These are phyloP conservation scores for Urophycis tenuis DNA, from an alignment of 2,797 vertebrate genomes.

Conservation along the genomic window DNA sequence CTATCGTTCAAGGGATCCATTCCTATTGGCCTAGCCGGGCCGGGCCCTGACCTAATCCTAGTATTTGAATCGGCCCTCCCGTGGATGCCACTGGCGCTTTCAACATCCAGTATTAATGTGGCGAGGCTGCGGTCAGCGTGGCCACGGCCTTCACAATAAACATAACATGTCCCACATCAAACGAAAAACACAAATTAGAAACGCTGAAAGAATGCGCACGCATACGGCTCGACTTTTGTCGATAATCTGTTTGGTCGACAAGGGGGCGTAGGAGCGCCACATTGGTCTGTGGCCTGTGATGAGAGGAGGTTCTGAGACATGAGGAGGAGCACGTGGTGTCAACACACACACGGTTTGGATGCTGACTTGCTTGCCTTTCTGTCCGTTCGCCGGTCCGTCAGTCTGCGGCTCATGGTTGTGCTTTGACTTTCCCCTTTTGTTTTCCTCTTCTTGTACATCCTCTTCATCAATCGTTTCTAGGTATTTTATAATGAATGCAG, in stretches of 20 bases:
- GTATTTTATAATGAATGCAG: constrained; percentile 78
- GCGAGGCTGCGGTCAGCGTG: background rate
- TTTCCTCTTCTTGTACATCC: constrained; percentile 28
- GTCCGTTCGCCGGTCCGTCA: background rate
- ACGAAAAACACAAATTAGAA: too few relatives aligned
- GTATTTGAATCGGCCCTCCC: background rate
- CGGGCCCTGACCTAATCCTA: background rate
- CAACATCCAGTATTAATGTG: background rate
- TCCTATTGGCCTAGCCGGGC: background rate
- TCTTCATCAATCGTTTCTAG: constrained; percentile 51
- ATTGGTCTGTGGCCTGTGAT: too few relatives aligned
- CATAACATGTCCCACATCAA: too few relatives aligned
- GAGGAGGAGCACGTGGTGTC: background rate
- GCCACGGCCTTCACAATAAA: too few relatives aligned
- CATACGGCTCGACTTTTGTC: too few relatives aligned
- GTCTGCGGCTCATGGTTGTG: background rate
- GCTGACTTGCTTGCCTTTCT: background rate
- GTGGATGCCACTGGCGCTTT: background rate
- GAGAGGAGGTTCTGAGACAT: background rate
- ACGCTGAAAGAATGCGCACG: too few relatives aligned
- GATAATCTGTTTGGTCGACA: too few relatives aligned
- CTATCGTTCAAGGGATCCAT: background rate
- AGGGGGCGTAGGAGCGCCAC: too few relatives aligned
- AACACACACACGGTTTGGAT: background rate
- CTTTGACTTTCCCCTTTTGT: background rate